Evolutionary conservation across 2,113 vertebrate genomes (phyloP).

Genomic region (Sceloporus undulatus): DNA sequence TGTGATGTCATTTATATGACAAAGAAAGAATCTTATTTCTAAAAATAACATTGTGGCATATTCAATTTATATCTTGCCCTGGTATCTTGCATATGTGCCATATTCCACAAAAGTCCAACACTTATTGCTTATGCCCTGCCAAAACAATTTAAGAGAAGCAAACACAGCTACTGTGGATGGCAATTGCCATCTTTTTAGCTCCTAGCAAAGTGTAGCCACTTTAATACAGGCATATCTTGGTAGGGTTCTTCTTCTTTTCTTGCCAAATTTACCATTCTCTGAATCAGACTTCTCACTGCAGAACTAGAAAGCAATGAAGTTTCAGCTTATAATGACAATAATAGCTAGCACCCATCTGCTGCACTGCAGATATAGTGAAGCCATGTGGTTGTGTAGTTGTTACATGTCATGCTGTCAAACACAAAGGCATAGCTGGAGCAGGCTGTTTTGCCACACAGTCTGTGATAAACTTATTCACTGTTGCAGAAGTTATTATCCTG

Average conservation of each 20-base stretch:
- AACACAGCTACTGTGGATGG: not conserved
- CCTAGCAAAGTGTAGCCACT: not conserved
- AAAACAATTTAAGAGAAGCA: not conserved
- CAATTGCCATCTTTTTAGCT: not conserved
- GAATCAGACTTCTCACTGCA: not conserved
- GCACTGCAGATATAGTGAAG: not conserved
- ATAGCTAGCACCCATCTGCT: not conserved
- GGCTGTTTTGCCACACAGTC: not conserved
- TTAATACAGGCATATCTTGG: not conserved
- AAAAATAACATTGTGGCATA: not conserved
- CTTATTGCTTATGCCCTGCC: not conserved
- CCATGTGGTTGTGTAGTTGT: not conserved
- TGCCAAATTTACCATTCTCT: not conserved
- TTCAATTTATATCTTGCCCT: not conserved
- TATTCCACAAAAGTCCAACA: not conserved
- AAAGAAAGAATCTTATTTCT: not conserved
- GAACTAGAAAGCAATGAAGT: not conserved
- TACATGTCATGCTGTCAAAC: not conserved
- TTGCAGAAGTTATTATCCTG: not conserved
- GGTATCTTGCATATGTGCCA: too few relatives aligned
- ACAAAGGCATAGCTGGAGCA: not conserved
- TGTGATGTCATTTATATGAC: not conserved
- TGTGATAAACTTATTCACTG: not conserved
- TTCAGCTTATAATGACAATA: not conserved
- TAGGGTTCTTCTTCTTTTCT: not conserved